Base-by-base conservation (phyloP, 2,797 vertebrate species). In the Coracias cyanogaster region DNA sequence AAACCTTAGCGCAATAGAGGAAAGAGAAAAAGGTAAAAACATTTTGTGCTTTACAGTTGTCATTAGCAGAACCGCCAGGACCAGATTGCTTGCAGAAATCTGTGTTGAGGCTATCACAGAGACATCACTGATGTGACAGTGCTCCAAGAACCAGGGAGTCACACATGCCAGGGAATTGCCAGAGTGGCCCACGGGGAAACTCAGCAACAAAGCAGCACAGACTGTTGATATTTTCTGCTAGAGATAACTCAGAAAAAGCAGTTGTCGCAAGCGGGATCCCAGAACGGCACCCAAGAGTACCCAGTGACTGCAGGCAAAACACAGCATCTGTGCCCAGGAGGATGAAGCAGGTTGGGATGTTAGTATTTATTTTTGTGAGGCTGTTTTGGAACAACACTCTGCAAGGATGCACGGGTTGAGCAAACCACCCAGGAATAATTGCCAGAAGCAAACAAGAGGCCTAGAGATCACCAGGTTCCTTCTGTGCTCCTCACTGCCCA, bases 71-170 rank as follows among this genome's bases (percentile, higher is more conserved):
- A 46, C 3, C 58, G 15, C 45, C 66, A 79, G 33, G 25, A 52
- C 33, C 55, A 64, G 80, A 9, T 2, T 82, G 65, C 25, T 69
- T 64, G 55, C 19, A 86, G 20, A 25, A 73, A 37, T 35, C n/a
- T 54, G 39, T 52, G 35, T 46, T 62, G 73, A 69, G 78, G 45
- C 62, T 79, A 19, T 26, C 29, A 22, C 49, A 67, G 46, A 0
- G 0, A 82, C 41, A 77, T 16, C 28, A 16, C 46, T 8, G 62
- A 35, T 0, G 1, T 6, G 24, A 37, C 4, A 31, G 25, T 3
- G 43, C 22, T 61, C 54, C 12, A 57, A 69, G 43, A 31, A 49
- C 20, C 1, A 2, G 20, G 35, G 17, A 69, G 82, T 8, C 3
- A 0, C 10, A 33, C 8, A 4, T 3, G 39, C 72, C 78, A 79